phyloP scores from a whole-genome alignment of 2,113 vertebrate genomes.

The Paramormyrops kingsleyae region DNA sequence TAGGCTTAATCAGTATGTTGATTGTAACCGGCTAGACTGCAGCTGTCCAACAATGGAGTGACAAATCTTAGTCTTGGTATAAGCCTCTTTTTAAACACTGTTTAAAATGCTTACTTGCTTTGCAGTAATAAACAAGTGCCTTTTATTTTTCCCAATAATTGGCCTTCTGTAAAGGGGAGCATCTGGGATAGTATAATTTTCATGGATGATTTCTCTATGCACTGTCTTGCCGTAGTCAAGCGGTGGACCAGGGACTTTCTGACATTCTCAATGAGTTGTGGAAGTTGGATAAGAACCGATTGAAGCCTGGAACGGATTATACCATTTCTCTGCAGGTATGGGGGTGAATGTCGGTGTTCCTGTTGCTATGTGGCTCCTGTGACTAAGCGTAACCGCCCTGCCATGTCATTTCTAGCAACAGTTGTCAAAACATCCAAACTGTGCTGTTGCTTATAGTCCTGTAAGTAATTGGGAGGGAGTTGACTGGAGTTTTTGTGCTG shows the following conservation, averaged over 20 bases:
- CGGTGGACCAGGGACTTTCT: constrained; percentile 63
- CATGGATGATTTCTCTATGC: not conserved
- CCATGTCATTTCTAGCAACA: not conserved
- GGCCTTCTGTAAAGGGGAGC: not conserved
- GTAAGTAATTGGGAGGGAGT: not conserved
- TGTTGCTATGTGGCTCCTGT: not conserved
- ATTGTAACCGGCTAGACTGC: not conserved
- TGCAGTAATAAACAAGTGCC: not conserved
- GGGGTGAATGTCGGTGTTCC: too few relatives aligned
- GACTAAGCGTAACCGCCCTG: not conserved
- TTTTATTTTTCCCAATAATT: not conserved
- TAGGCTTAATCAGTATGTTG: not conserved
- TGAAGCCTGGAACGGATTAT: constrained; percentile 70
- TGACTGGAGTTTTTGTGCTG: not conserved
- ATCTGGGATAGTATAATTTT: not conserved
- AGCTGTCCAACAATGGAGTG: not conserved
- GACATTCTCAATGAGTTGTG: constrained; percentile 68
- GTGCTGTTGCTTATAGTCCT: not conserved
- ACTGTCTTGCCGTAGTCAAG: constrained; percentile 42
- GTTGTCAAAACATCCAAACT: not conserved
- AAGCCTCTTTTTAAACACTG: not conserved
- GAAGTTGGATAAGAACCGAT: constrained; percentile 63
- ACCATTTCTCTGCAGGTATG: constrained; percentile 67
- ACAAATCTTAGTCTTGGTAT: not conserved
- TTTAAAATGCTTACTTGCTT: not conserved